Evolutionary conservation across 2,113 vertebrate genomes (phyloP).

Genomic region (Zeus faber): DNA sequence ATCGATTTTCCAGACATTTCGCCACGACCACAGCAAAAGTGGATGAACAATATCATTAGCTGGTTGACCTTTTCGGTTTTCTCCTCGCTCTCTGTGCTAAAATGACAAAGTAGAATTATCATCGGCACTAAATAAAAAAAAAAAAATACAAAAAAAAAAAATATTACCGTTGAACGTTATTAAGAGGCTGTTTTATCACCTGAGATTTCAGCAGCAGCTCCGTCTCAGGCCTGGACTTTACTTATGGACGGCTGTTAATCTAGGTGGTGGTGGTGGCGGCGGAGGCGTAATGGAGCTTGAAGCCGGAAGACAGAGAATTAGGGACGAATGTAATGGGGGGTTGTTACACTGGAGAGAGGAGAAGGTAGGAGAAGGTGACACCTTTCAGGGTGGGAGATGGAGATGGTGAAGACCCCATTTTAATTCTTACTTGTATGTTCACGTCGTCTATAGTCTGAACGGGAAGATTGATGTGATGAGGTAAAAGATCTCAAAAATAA

Average conservation of each 20-base stretch:
- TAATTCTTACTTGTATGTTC: too few species aligned
- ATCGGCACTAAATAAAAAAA: not conserved
- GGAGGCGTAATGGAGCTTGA: conserved; percentile 15
- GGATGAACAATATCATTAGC: not conserved
- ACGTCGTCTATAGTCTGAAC: too few species aligned
- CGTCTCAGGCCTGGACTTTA: not conserved
- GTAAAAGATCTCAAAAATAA: conserved; percentile 20
- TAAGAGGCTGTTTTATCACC: conserved; percentile 25
- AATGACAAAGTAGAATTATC: not conserved
- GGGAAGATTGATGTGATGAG: conserved; percentile 13
- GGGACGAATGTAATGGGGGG: too few species aligned
- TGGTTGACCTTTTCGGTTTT: conserved; percentile 1
- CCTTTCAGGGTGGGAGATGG: too few species aligned
- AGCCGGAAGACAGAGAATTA: not conserved
- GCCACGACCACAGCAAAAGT: not conserved
- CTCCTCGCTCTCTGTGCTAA: not conserved
- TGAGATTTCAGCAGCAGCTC: conserved; percentile 17
- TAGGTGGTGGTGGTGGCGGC: not conserved
- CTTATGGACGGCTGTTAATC: not conserved
- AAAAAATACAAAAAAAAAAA: too few species aligned
- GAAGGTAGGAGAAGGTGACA: too few species aligned
- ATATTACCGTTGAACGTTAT: too few species aligned
- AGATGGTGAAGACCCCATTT: too few species aligned
- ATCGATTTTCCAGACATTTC: not conserved
- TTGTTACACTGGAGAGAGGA: too few species aligned